A percentile compares a stretch with the other conserved stretches of the same genome.
Evolutionary conservation across 2,797 vertebrate species (phyloP).

Genomic region (Toxotes lorentzi): DNA sequence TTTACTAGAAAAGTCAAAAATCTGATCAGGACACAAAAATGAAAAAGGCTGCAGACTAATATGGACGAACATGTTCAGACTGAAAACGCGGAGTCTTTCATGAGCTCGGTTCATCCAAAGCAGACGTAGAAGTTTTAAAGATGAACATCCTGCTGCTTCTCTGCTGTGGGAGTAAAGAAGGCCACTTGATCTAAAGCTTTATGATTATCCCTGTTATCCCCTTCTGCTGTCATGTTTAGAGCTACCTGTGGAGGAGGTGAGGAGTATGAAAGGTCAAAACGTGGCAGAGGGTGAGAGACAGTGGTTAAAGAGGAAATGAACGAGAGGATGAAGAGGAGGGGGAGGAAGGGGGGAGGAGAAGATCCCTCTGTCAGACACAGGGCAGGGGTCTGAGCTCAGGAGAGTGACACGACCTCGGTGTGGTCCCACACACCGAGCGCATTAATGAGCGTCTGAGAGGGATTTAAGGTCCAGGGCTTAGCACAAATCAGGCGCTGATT

Average conservation of each 20-base stretch:
- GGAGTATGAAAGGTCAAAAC: constrained; percentile 25
- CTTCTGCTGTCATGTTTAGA: constrained; percentile 11
- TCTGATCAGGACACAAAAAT: not conserved
- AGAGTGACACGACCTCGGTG: constrained; percentile 63
- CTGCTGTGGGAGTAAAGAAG: not conserved
- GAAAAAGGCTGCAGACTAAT: too few species aligned
- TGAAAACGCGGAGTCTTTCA: not conserved
- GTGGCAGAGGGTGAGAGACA: constrained; percentile 21
- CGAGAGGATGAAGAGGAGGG: constrained; percentile 39
- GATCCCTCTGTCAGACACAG: constrained; percentile 67
- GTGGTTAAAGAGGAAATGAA: constrained; percentile 38
- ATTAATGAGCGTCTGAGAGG: constrained; percentile 80
- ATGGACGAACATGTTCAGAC: not conserved
- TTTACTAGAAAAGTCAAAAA: not conserved
- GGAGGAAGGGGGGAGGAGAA: constrained; percentile 34
- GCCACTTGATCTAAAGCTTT: not conserved
- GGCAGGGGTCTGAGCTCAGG: constrained; percentile 54
- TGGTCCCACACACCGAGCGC: constrained; percentile 70
- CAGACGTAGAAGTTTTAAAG: not conserved
- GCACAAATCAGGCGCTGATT: constrained; percentile 75
- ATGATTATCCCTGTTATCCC: not conserved
- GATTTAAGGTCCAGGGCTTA: constrained; percentile 79
- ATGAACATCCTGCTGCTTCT: not conserved
- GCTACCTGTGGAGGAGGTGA: constrained; percentile 6
- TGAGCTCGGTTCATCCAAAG: not conserved